Percentiles rank a stretch among this genome's conserved stretches.
phyloP scores from a whole-genome alignment of 2,888 invertebrate genomes.

The Torymus aiolomorphi region DNA sequence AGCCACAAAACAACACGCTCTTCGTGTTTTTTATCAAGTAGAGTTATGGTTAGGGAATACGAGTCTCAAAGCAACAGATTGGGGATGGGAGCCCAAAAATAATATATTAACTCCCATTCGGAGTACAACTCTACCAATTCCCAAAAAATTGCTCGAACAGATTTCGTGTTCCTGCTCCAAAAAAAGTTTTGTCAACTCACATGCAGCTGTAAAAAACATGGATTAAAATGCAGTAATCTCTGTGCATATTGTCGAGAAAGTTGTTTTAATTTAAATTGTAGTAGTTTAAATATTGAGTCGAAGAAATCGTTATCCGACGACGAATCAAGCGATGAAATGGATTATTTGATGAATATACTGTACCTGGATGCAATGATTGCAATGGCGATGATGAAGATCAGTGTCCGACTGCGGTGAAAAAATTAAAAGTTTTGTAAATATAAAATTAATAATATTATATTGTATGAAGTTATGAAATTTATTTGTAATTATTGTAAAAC shows the following conservation, averaged over 20 bases:
- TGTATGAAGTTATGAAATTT: no score
- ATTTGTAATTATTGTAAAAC: no score
- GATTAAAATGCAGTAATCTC: conserved; percentile 57
- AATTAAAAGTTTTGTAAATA: no score
- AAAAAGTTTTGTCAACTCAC: no score
- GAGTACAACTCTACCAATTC: conserved; percentile 58
- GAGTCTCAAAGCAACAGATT: conserved; percentile 57
- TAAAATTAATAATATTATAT: no score
- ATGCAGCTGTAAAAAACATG: conserved; percentile 58
- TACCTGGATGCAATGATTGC: neutral
- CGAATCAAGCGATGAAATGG: conserved; percentile 10
- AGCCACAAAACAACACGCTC: conserved; percentile 60
- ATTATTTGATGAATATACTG: no score
- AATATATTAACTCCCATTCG: conserved; percentile 58
- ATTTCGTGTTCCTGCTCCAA: conserved; percentile 52
- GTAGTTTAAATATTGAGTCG: conserved; percentile 38
- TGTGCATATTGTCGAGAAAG: conserved; percentile 59
- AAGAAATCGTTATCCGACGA: conserved; percentile 1
- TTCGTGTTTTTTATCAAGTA: conserved; percentile 60
- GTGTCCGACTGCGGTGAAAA: neutral
- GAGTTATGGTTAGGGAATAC: conserved; percentile 60
- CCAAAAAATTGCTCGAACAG: conserved; percentile 58
- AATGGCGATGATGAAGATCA: neutral
- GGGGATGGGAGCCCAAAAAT: conserved; percentile 58
- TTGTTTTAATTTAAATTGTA: conserved; percentile 55